Percentiles rank a stretch among this genome's conserved stretches.
phyloP scores from a whole-genome alignment of 2,797 vertebrate species.

The Gobio occitaniae region DNA sequence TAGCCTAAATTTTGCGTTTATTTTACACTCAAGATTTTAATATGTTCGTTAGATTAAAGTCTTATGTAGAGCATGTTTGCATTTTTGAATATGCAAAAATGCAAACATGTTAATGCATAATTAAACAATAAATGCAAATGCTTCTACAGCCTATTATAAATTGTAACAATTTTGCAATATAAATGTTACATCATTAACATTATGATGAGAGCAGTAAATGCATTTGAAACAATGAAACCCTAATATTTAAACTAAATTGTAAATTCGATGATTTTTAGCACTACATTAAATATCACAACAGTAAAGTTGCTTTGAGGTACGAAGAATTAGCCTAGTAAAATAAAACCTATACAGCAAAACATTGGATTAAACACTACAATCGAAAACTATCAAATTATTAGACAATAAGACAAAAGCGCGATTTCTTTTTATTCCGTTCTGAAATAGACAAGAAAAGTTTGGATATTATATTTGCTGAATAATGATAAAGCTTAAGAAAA shows the following conservation, averaged over 20 bases:
- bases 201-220: background rate
- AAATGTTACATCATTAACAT: background rate
- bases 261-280: background rate
- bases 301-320: background rate
- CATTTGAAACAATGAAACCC: background rate
- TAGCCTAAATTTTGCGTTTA: constrained; percentile 22
- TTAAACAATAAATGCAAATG: constrained; percentile 18
- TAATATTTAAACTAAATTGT: background rate
- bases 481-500: background rate
- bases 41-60: background rate
- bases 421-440: background rate
- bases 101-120: constrained; percentile 13
- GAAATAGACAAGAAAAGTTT: background rate
- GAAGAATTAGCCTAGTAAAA: background rate
- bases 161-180: background rate
- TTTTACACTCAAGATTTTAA: background rate
- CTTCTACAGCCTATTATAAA: background rate
- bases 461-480: background rate
- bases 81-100: constrained; percentile 35
- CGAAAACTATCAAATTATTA: background rate
- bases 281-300: background rate
- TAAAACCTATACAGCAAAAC: background rate
- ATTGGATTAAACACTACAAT: background rate
- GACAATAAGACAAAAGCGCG: background rate
- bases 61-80: background rate